Base-by-base conservation (phyloP, 2,888 invertebrate genomes). In the Chironomus riparius region DNA sequence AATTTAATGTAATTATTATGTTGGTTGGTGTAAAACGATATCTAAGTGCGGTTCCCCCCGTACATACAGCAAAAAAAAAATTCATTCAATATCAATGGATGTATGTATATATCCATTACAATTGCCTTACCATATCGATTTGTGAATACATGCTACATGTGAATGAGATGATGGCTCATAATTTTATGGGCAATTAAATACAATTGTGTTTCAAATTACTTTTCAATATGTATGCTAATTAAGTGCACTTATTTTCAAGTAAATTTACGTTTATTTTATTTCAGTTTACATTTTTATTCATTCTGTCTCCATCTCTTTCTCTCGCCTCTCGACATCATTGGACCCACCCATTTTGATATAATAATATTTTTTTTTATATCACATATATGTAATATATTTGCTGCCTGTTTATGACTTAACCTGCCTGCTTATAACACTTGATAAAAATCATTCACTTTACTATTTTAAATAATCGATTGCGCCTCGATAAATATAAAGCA, bases 101-200 rank as follows among this genome's bases (percentile, higher is more conserved):
- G 38, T 38, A 38, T 38, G 38, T 38, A 38, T n/a, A n/a, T 38
- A 38, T 38, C 38, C 38, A 38, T 38, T 38, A 38, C 38, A 38
- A 38, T 38, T 38, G 38, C 38, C 38, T 38, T 10, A 38, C 7
- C 38, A 10, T 38, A n/a, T n/a, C 70, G 50, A 15, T 48, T 15
- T 18, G 28, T 28, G 28, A 28, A 5, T 28, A 28, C 13, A 21
- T 62, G 22, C 22, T 12, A 12, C 18, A 65, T 65, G 21, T 65
- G 21, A 24, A 56, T 24, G 28, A n/a, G n/a, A 56, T 48, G 56
- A 56, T 15, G 72, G 10, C 7, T 72, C 68, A 74, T 74, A 68
- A 74, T 74, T 74, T 74, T 47, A 74, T 74, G 74, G 74, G n/a
- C 74, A 74, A 74, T 74, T 74, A 74, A 68, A 68, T 74, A 65